A percentile compares a stretch with the other conserved stretches of the same genome.
Conservation (phyloP, 2,113 vertebrate genomes). For the Archilochus colubris region DNA sequence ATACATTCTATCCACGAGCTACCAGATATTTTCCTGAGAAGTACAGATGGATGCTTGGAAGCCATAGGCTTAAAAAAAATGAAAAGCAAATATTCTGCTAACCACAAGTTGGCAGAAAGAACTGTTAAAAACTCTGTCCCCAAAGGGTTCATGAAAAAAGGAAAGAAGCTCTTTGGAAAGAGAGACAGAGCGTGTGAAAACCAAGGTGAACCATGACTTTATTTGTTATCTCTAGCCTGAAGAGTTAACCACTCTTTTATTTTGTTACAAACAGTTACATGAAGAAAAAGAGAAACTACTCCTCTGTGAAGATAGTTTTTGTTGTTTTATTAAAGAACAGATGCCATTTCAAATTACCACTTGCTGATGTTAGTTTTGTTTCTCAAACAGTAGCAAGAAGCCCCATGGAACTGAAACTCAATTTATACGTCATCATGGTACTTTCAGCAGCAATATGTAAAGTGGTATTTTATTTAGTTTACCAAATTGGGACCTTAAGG, state of each 20-base stretch:
- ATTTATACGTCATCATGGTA: not conserved
- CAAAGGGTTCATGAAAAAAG: not conserved
- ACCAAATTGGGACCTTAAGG: not conserved
- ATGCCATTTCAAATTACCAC: not conserved
- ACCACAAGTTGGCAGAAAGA: slow-evolving; percentile 16
- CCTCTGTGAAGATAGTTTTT: not conserved
- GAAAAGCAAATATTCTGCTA: slow-evolving; percentile 6
- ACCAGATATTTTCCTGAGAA: not conserved
- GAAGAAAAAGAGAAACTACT: slow-evolving; percentile 2
- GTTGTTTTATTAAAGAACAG: slow-evolving; percentile 13
- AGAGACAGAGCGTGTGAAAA: not conserved
- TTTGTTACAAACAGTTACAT: not conserved
- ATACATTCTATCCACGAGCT: not conserved
- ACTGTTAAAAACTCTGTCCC: slow-evolving; percentile 6
- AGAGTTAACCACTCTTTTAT: not conserved
- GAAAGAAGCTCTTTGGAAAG: slow-evolving; percentile 1
- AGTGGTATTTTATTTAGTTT: not conserved
- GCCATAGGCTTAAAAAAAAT: not conserved
- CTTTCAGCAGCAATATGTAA: not conserved
- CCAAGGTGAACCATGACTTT: not conserved
- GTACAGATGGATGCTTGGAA: not conserved
- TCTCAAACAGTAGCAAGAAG: not conserved
- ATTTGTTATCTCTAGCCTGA: not conserved
- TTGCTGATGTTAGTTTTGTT: not conserved
- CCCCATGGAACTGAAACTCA: not conserved